Base-by-base conservation (phyloP, 2,113 vertebrate species). In the Channa argus region DNA sequence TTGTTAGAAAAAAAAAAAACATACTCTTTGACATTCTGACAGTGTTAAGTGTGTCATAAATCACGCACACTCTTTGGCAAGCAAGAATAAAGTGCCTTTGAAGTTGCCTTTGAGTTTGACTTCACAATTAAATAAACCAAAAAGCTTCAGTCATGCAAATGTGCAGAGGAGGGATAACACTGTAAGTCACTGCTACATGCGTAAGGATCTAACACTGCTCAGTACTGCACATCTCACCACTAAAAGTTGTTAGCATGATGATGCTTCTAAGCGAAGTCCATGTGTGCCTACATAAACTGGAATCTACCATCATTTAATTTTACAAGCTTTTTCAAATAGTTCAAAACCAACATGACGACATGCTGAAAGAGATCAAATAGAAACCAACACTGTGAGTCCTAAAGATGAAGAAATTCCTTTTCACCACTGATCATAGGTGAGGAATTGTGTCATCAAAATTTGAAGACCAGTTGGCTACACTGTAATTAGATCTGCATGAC, bases 401-500 rank as follows among this genome's bases (percentile, higher is more conserved):
- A 52, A 7, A 47, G 51, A 62, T 24, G 33, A 34, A 49, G 33
- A 54, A 51, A 34, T 39, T 44, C 15, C 5, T 56, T 63, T 69
- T 39, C 74, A 49, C 15, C 8, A 14, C 24, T 41, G 53, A 85
- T 60, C 39, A 71, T 41, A 37, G 45, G 71, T 72, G 34, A 44
- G 43, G 53, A 69, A 41, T 43, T 52, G 36, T 46, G 56, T 70
- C 36, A 79, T 78, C 63, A 61, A 15, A 61, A 71, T 6, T 11
- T 56, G 1, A 56, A 72, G 67, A 74, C 63, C 14, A 60, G 56
- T 63, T 60, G 15, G 50, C 46, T 50, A 4, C 54, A 64, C 54
- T 62, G 88, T 74, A 87, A 88, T 66, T 55, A 49, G 71, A 89
- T 55, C 78, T 53, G 47, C 54, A 47, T 70, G 62, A 79, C 6